Evolutionary conservation across 2,113 vertebrate species (phyloP).

Genomic region (human): DNA sequence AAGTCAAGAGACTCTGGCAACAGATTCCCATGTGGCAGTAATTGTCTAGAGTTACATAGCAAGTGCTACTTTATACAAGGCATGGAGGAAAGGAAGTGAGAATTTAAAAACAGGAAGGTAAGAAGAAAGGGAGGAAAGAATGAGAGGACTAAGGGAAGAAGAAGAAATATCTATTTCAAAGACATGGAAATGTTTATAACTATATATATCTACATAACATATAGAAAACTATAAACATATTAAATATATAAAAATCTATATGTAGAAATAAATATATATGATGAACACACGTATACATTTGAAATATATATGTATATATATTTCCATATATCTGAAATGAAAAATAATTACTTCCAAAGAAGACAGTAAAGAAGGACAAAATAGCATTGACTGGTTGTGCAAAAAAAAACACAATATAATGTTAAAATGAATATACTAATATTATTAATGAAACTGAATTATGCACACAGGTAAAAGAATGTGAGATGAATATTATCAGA

Average conservation of each 20-base stretch:
- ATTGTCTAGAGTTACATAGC: background rate
- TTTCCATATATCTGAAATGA: background rate
- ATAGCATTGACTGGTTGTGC: background rate
- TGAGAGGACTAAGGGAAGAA: background rate
- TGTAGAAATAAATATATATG: background rate
- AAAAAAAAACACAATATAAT: background rate
- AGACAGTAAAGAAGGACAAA: background rate
- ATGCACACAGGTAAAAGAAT: background rate
- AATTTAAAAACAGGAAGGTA: background rate
- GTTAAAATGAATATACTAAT: background rate
- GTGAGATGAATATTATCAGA: background rate
- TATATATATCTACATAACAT: no score
- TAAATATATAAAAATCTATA: background rate
- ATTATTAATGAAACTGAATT: background rate
- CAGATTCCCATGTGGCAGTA: background rate
- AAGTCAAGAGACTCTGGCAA: background rate
- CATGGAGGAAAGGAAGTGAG: background rate
- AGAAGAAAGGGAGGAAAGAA: background rate
- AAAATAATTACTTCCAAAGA: slow-evolving; percentile 11
- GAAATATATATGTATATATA: background rate
- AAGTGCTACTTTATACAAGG: background rate
- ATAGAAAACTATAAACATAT: no score
- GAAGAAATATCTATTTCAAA: background rate
- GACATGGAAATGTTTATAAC: background rate
- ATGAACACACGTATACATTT: background rate